Percentiles rank a stretch among this genome's conserved stretches.
Conservation (phyloP, 2,888 invertebrate species). For the Sinelater perroti region DNA sequence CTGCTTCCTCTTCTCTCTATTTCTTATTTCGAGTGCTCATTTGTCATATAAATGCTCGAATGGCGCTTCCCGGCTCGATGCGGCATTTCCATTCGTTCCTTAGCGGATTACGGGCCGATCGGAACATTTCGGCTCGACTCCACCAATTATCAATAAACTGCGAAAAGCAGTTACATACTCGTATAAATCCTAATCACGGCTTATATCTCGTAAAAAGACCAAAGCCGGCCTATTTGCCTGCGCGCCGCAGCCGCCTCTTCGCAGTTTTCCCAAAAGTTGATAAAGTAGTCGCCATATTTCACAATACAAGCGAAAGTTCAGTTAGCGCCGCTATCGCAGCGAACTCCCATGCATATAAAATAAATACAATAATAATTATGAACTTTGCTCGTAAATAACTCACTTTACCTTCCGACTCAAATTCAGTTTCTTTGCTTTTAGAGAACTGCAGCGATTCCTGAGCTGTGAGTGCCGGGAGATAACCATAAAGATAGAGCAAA, state of each 20-base stretch:
- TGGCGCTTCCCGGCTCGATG: constrained; percentile 27
- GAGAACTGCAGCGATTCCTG: constrained; percentile 17
- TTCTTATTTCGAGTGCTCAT: constrained; percentile 40
- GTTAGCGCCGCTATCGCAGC: constrained; percentile 41
- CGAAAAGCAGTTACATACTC: no score
- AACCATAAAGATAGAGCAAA: constrained; percentile 17
- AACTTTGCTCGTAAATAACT: constrained; percentile 44
- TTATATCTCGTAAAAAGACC: background rate
- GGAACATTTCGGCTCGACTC: no score
- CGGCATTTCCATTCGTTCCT: constrained; percentile 26
- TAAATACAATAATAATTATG: constrained; percentile 44
- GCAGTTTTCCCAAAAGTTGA: constrained; percentile 50
- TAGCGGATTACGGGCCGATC: constrained; percentile 20
- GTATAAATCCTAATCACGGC: no score
- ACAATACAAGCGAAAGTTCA: constrained; percentile 53
- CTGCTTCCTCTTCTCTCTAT: constrained; percentile 43
- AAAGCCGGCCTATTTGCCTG: constrained; percentile 10
- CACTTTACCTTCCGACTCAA: constrained; percentile 39
- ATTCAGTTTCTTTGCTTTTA: constrained; percentile 26
- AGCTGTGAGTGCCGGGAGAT: constrained; percentile 16
- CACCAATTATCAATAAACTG: no score
- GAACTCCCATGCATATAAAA: constrained; percentile 40
- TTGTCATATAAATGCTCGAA: constrained; percentile 43
- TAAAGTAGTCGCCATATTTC: constrained; percentile 58
- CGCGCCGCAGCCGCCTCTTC: constrained; percentile 40